Evolutionary conservation across 2,113 vertebrate species (phyloP).

Genomic region (Pagrus major): DNA sequence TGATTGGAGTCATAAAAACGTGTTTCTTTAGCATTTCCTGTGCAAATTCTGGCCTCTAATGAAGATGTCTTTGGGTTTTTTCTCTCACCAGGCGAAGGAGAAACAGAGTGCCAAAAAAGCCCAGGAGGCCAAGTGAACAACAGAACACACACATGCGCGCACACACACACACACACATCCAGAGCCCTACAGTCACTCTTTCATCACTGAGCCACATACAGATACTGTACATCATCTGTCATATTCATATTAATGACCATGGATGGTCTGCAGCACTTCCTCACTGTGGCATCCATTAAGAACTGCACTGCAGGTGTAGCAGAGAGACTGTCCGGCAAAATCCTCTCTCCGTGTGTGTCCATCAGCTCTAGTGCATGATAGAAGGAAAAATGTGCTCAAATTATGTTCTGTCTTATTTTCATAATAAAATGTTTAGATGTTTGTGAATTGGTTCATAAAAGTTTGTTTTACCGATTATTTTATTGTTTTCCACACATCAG

Average conservation of each 20-base stretch:
- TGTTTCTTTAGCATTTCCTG: not conserved
- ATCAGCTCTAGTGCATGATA: constrained; percentile 75
- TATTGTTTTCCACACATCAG: not conserved
- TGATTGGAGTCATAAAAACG: not conserved
- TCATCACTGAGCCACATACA: constrained; percentile 52
- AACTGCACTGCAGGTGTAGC: constrained; percentile 56
- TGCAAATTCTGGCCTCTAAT: not conserved
- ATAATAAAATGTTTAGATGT: constrained; percentile 83
- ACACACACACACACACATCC: constrained; percentile 24
- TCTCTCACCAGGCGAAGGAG: constrained; percentile 91
- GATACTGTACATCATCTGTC: constrained; percentile 36
- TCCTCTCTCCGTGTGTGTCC: constrained; percentile 43
- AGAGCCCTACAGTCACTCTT: constrained; percentile 21
- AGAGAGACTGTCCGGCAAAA: constrained; percentile 47
- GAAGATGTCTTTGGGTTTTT: constrained; percentile 43
- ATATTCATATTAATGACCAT: constrained; percentile 15
- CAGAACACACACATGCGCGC: constrained; percentile 32
- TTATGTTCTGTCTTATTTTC: constrained; percentile 84
- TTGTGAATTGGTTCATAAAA: constrained; percentile 20
- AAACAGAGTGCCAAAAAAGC: constrained; percentile 97
- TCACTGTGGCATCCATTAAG: constrained; percentile 37
- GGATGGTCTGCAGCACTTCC: constrained; percentile 36
- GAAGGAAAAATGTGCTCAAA: constrained; percentile 79
- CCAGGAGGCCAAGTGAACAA: constrained; percentile 94
- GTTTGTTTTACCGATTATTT: not conserved